Percentiles rank a stretch among this genome's conserved stretches.
Evolutionary conservation across 2,888 invertebrate genomes (phyloP).

Genomic region (Cryptocephalus moraei): DNA sequence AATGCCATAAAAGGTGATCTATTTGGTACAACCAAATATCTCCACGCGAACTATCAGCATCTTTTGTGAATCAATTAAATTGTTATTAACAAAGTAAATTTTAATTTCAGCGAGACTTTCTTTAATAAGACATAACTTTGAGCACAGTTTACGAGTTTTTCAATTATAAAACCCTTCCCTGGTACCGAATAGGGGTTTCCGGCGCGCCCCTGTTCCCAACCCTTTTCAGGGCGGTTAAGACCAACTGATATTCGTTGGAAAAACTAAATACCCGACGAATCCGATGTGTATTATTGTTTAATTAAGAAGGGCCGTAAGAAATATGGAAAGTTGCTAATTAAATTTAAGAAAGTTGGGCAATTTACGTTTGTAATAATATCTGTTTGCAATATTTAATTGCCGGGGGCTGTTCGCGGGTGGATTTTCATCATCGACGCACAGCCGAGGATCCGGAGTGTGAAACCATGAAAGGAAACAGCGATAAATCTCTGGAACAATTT

Average conservation of each 20-base stretch:
- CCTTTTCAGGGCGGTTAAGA: background rate
- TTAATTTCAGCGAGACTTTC: too few relatives aligned
- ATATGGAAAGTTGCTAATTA: conserved; percentile 34
- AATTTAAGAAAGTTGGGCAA: conserved; percentile 28
- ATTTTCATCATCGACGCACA: conserved; percentile 13
- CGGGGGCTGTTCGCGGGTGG: conserved; percentile 5
- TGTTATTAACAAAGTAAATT: too few relatives aligned
- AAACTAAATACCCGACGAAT: conserved; percentile 26
- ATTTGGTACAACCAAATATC: too few relatives aligned
- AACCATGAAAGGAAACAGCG: too few relatives aligned
- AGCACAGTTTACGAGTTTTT: too few relatives aligned
- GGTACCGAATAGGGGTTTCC: conserved; percentile 1
- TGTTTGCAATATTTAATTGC: conserved; percentile 25
- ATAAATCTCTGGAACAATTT: too few relatives aligned
- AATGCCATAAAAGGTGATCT: too few relatives aligned
- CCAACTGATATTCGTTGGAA: conserved; percentile 5
- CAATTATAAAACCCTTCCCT: too few relatives aligned
- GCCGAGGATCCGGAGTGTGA: background rate
- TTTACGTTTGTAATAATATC: conserved; percentile 25
- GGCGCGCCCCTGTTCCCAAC: conserved; percentile 6
- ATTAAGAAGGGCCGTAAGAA: conserved; percentile 33
- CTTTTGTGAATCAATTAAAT: too few relatives aligned
- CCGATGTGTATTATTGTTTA: conserved; percentile 36
- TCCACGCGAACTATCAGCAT: too few relatives aligned
- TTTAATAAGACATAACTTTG: too few relatives aligned